phyloP scores from a whole-genome alignment of 2,797 vertebrate genomes.

The Pantherophis vulpinus region DNA sequence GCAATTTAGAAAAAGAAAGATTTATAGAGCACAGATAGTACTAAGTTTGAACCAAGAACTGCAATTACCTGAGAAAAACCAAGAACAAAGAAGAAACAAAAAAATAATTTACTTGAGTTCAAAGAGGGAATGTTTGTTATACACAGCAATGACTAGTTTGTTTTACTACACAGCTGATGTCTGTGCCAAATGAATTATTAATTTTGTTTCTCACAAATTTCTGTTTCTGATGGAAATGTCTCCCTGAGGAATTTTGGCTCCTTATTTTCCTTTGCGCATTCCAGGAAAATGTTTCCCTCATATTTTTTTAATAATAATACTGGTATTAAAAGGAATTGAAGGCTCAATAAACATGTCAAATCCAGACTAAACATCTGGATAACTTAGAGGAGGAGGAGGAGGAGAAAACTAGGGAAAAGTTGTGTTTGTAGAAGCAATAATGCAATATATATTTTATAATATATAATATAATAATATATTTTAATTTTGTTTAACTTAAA shows the following conservation, averaged over 20 bases:
- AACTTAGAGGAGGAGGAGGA: neutral
- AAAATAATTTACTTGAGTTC: neutral
- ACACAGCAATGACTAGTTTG: slow-evolving; percentile 3
- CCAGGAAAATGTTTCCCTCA: neutral
- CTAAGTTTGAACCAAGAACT: slow-evolving; percentile 1
- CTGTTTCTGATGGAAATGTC: slow-evolving; percentile 21
- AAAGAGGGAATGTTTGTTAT: neutral
- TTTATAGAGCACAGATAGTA: slow-evolving; percentile 1
- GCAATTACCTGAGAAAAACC: slow-evolving; percentile 19
- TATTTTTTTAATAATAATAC: neutral
- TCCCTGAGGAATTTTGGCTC: neutral
- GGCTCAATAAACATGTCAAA: neutral
- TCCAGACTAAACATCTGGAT: neutral
- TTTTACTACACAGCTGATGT: slow-evolving; percentile 30
- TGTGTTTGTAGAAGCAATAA: neutral
- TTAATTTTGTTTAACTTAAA: neutral
- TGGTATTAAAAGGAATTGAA: neutral
- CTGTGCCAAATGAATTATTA: slow-evolving; percentile 49
- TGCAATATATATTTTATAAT: neutral
- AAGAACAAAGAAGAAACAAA: slow-evolving; percentile 8
- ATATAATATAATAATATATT: neutral
- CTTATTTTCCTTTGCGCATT: neutral
- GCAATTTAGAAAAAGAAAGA: neutral
- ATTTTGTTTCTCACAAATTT: slow-evolving; percentile 47
- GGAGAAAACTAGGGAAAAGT: neutral